These are phyloP conservation scores for Ciona savignyi DNA, from an alignment of 23 tunicate genomes.

Conservation along the genomic window DNA sequence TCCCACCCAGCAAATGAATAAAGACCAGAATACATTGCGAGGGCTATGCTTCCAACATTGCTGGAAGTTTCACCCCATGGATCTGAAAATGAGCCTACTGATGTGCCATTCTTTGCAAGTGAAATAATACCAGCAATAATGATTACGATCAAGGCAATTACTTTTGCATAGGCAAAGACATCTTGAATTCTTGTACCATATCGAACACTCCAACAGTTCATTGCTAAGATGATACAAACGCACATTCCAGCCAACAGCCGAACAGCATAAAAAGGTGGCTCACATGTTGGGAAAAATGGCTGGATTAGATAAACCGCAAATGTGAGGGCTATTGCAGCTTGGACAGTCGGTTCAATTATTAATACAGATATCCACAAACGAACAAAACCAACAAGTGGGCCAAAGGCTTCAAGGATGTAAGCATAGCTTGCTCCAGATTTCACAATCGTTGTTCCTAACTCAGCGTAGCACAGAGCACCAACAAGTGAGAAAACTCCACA, in stretches of 20 bases:
- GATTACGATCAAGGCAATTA: conserved; percentile 50
- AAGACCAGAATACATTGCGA: conserved; percentile 66
- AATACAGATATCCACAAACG: conserved; percentile 64
- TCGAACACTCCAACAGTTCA: conserved; percentile 60
- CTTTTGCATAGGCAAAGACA: conserved; percentile 75
- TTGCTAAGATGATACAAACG: conserved; percentile 33
- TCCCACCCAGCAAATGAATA: conserved; percentile 80
- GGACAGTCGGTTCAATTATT: conserved; percentile 68
- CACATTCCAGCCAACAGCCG: conserved; percentile 54
- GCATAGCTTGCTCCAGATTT: too few species aligned
- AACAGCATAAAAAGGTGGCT: conserved; percentile 28
- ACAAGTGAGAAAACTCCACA: conserved; percentile 91
- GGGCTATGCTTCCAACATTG: conserved; percentile 31
- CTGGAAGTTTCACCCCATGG: conserved; percentile 39
- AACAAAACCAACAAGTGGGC: conserved; percentile 46
- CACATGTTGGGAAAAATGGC: too few species aligned
- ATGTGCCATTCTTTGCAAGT: conserved; percentile 8
- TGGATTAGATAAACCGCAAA: conserved; percentile 53
- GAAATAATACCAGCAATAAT: conserved; percentile 41
- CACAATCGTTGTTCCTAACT: conserved; percentile 73
- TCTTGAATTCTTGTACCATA: conserved; percentile 71
- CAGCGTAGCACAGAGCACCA: conserved; percentile 80
- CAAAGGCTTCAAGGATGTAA: conserved; percentile 68
- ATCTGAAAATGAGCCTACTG: conserved; percentile 18
- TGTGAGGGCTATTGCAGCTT: conserved; percentile 59